phyloP scores from a whole-genome alignment of 2,797 vertebrate genomes.

The Diplodus puntazzo region DNA sequence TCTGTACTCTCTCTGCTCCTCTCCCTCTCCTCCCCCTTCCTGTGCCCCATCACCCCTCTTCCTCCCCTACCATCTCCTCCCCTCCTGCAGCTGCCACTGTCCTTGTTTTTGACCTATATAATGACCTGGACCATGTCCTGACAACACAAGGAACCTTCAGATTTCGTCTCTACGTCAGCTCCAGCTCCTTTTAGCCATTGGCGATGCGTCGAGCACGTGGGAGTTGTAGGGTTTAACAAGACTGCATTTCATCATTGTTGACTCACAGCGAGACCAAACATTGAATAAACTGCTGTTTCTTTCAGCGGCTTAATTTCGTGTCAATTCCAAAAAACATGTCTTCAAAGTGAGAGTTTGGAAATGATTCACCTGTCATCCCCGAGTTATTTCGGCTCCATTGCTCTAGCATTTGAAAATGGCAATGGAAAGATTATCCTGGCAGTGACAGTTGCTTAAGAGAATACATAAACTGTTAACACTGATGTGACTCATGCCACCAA shows the following conservation, averaged over 20 bases:
- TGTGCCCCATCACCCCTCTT: constrained; percentile 16
- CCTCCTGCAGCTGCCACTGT: constrained; percentile 55
- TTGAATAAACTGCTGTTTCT: constrained; percentile 27
- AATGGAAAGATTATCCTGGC: constrained; percentile 11
- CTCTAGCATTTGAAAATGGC: constrained; percentile 46
- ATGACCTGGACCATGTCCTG: constrained; percentile 63
- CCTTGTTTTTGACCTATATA: constrained; percentile 73
- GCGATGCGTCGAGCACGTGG: constrained; percentile 25
- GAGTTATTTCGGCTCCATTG: constrained; percentile 30
- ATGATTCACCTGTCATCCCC: constrained; percentile 30
- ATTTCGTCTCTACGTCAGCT: constrained; percentile 29
- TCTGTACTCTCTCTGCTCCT: constrained; percentile 16
- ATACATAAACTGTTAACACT: constrained; percentile 27
- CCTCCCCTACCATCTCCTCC: neutral
- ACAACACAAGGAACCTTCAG: constrained; percentile 56
- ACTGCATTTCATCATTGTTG: constrained; percentile 36
- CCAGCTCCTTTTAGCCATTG: constrained; percentile 15
- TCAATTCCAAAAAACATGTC: constrained; percentile 28
- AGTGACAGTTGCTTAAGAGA: constrained; percentile 44
- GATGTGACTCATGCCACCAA: constrained; percentile 47
- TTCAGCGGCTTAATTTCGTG: constrained; percentile 20
- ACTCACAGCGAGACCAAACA: constrained; percentile 32
- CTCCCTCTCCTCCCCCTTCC: constrained; percentile 18
- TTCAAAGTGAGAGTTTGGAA: constrained; percentile 25
- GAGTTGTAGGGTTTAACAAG: constrained; percentile 44